These are phyloP conservation scores for Ptiloglossa arizonensis DNA, from an alignment of 1,140 invertebrate genomes.

Conservation along the genomic window DNA sequence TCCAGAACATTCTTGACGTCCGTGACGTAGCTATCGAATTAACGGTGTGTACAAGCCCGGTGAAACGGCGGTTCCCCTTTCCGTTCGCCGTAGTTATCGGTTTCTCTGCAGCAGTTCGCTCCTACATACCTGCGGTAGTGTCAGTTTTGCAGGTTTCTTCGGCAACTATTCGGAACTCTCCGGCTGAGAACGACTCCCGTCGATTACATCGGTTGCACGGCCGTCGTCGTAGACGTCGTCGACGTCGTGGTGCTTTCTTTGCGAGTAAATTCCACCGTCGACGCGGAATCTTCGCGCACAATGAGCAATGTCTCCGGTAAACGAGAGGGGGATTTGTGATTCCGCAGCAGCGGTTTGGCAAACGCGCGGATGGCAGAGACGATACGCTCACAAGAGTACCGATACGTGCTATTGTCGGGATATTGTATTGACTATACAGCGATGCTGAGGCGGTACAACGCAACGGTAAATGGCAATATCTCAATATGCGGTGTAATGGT, in stretches of 20 bases:
- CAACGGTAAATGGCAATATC: neutral
- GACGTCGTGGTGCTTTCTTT: neutral
- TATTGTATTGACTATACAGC: neutral
- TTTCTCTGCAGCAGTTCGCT: constrained; percentile 39
- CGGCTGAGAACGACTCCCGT: constrained; percentile 47
- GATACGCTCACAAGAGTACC: neutral
- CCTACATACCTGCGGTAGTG: constrained; percentile 57
- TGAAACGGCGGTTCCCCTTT: constrained; percentile 45
- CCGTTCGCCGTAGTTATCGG: constrained; percentile 31
- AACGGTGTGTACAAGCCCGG: constrained; percentile 53
- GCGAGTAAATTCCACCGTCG: neutral
- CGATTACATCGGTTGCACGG: constrained; percentile 48
- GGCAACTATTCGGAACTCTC: constrained; percentile 54
- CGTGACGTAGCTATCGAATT: constrained; percentile 62
- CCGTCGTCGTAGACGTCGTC: neutral
- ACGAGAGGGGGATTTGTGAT: neutral
- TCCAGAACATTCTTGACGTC: constrained; percentile 64
- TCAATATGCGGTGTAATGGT: neutral
- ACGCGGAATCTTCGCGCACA: constrained; percentile 7
- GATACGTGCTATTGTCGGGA: neutral
- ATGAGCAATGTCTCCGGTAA: constrained; percentile 8
- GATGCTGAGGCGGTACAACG: neutral
- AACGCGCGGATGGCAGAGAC: neutral
- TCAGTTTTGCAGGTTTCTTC: constrained; percentile 66
- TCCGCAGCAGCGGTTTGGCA: neutral